Conservation (phyloP, 2,113 vertebrate genomes). For the Odocoileus virginianus region DNA sequence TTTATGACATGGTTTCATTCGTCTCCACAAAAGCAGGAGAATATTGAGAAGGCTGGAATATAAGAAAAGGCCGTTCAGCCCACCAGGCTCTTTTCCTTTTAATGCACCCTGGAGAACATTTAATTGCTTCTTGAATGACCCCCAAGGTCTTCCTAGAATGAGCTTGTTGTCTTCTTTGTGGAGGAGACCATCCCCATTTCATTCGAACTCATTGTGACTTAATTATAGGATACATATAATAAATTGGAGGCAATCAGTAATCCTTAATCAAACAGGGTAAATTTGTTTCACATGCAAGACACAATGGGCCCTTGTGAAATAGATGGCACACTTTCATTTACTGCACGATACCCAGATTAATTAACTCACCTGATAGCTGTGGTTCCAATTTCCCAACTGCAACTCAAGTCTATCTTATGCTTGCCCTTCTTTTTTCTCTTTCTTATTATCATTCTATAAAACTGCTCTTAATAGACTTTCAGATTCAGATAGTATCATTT, state of each 20-base stretch:
- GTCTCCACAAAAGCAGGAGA: constrained; percentile 65
- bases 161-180: constrained; percentile 84
- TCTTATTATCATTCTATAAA: constrained; percentile 46
- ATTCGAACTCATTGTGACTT: constrained; percentile 82
- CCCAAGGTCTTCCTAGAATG: constrained; percentile 82
- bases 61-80: constrained; percentile 63
- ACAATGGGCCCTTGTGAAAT: constrained; percentile 81
- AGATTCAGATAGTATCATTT: constrained; percentile 38
- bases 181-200: constrained; percentile 80
- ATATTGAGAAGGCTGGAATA: constrained; percentile 62
- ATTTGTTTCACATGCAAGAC: constrained; percentile 80
- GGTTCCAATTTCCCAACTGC: constrained; percentile 79
- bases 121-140: constrained; percentile 86
- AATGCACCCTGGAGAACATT: constrained; percentile 77
- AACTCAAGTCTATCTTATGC: constrained; percentile 54
- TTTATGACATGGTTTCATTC: constrained; percentile 68
- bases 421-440: constrained; percentile 43
- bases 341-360: constrained; percentile 83
- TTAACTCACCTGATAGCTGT: constrained; percentile 83
- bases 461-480: constrained; percentile 45
- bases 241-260: constrained; percentile 84
- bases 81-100: constrained; percentile 71
- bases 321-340: constrained; percentile 83
- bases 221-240: constrained; percentile 86
- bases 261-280: constrained; percentile 80